Conservation (phyloP, 2,888 invertebrate genomes). For the Drosophila eohydei region DNA sequence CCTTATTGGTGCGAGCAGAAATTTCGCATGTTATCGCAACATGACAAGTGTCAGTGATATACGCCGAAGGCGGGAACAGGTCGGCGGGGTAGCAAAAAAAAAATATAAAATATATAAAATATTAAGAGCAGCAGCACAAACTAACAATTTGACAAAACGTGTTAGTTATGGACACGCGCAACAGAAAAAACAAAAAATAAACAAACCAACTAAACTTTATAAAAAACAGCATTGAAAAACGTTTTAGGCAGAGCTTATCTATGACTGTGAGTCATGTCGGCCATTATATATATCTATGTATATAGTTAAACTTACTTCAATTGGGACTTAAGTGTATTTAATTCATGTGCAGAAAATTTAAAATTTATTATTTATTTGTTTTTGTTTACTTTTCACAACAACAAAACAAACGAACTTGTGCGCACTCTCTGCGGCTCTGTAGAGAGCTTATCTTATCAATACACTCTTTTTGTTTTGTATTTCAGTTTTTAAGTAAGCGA, state of each 20-base stretch:
- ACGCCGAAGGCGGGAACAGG: background rate
- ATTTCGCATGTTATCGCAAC: slow-evolving; percentile 76
- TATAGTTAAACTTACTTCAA: slow-evolving; percentile 14
- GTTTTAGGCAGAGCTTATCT: slow-evolving; percentile 35
- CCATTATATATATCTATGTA: background rate
- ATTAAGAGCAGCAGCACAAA: slow-evolving; percentile 26
- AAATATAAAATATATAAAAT: slow-evolving; percentile 1
- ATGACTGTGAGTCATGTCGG: slow-evolving; percentile 25
- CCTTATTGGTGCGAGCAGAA: slow-evolving; percentile 52
- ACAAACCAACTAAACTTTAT: slow-evolving; percentile 3
- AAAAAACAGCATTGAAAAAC: slow-evolving; percentile 32
- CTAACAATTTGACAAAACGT: slow-evolving; percentile 58
- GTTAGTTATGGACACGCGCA: slow-evolving; percentile 52
- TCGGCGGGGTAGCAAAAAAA: background rate
- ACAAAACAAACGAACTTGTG: background rate
- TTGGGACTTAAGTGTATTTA: background rate
- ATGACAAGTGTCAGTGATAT: slow-evolving; percentile 71
- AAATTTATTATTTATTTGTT: background rate
- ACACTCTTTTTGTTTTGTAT: slow-evolving; percentile 17
- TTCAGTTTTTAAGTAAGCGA: slow-evolving; percentile 28
- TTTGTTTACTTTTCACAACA: slow-evolving; percentile 33
- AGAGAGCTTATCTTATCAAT: slow-evolving; percentile 41
- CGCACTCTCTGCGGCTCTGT: background rate
- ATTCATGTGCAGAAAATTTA: slow-evolving; percentile 4
- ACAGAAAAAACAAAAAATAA: slow-evolving; percentile 4